Evolutionary conservation across 2,797 vertebrate species (phyloP), one percentile per base, ranked within the genome.

Genomic region (Erpetoichthys calabaricus): DNA sequence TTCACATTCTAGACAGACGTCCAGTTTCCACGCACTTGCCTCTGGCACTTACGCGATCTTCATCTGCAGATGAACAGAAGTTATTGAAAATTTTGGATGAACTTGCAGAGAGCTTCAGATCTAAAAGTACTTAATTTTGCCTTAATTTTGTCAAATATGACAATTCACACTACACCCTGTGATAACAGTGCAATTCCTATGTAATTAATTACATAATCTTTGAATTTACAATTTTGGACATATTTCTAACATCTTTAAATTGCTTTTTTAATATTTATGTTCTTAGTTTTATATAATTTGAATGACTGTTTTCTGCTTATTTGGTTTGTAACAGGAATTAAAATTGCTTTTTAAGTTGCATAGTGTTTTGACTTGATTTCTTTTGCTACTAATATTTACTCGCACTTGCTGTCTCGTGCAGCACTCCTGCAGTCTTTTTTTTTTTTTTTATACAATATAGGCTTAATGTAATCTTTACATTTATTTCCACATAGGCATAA

Each of bases 11-110:
- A 93, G 88, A 90, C 67, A 77, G 80, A 50, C 84, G 77, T 4
- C 75, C 80, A 0, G 84, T 88, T 44, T 61, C 81, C 8, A 88
- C 82, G 0, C 88, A 90, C 60, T 71, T 89, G 10, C 81, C 84
- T 1, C 65, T 91, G 60, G 89, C 89, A 42, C 74, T 53, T 2
- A 82, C 82, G 50, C 75, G 64, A 45, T 75, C 85, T 7, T 73
- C 81, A 0, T 55, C 58, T 0, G 81, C 72, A 42, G 85, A 88
- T 25, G 83, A 86, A 61, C 71, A 86, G 59, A 83, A 79, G 59
- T 75, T 91, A 4, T 67, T 73, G 62, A 65, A 70, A 4, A 8
- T 50, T 0, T 68, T 90, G 65, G 79, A 84, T 51, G 76, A 86
- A 47, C 62, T 90, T 0, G 70, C 82, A 6, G 66, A 67, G 45